Conservation (phyloP, 2,113 vertebrate genomes). For the Dipodomys stephensi region DNA sequence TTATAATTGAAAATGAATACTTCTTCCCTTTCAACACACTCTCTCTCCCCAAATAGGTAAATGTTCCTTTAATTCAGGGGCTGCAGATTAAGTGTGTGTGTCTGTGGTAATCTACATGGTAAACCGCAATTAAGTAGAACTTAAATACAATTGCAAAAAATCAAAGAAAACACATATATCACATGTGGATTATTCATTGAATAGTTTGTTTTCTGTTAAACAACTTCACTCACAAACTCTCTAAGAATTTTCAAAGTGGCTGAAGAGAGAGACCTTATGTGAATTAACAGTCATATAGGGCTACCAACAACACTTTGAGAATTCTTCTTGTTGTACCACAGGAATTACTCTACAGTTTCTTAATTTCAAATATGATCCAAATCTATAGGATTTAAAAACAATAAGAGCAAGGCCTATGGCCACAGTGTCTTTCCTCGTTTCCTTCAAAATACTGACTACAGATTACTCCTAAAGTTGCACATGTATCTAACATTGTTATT, state of each 20-base stretch:
- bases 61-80: background rate
- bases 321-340: background rate
- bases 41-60: background rate
- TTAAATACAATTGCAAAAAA: conserved; percentile 20
- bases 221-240: conserved; percentile 45
- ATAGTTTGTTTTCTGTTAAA: conserved; percentile 69
- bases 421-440: background rate
- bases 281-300: conserved; percentile 10
- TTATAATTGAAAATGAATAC: background rate
- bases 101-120: background rate
- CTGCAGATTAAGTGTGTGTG: background rate
- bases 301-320: conserved; percentile 2
- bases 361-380: background rate
- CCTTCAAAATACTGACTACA: background rate
- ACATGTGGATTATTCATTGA: conserved; percentile 15
- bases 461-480: background rate
- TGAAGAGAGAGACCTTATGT: conserved; percentile 55
- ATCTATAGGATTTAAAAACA: background rate
- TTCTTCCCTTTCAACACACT: background rate
- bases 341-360: too few species aligned
- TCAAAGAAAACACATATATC: conserved; percentile 37
- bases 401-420: background rate
- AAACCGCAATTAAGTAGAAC: background rate
- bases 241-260: conserved; percentile 37
- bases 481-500: background rate